Evolutionary conservation across 2,113 vertebrate genomes (phyloP).

Genomic region (Atractosteus spatula): DNA sequence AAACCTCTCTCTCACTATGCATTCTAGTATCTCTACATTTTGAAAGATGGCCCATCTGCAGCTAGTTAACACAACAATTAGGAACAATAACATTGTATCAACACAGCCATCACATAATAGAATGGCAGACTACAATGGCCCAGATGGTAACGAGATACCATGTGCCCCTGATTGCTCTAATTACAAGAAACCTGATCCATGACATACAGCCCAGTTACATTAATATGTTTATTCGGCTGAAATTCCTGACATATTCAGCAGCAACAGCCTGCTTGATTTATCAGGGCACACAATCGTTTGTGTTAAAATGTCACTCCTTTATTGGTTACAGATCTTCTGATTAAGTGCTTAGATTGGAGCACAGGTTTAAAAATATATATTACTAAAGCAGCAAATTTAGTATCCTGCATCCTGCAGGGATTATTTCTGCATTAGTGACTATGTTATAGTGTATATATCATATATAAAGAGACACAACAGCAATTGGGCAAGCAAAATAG

Average conservation of each 20-base stretch:
- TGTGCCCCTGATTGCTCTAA: not conserved
- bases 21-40: not conserved
- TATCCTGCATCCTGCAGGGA: too few species aligned
- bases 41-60: conserved; percentile 18
- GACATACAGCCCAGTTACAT: not conserved
- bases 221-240: conserved; percentile 19
- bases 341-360: too few species aligned
- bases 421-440: too few species aligned
- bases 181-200: not conserved
- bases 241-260: conserved; percentile 31
- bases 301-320: too few species aligned
- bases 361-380: too few species aligned
- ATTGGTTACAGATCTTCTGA: too few species aligned
- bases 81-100: conserved; percentile 14
- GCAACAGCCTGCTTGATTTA: not conserved
- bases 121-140: not conserved
- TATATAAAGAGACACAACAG: too few species aligned
- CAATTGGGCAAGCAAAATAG: too few species aligned
- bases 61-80: conserved; percentile 25
- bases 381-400: too few species aligned
- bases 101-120: not conserved
- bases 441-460: too few species aligned
- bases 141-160: not conserved
- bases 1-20: not conserved
- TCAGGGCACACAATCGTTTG: too few species aligned